Percentiles rank a stretch among this genome's conserved stretches.
These are phyloP conservation scores for silkworm (Bombyx mori) DNA, from an alignment of 1,140 invertebrate genomes.

Conservation along the genomic window ASM3026992v2 NC_085117.1:16398501-16399000, in stretches of 20 bases:
- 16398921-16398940: too few species aligned
- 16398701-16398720: slow-evolving; percentile 38
- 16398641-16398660: slow-evolving; percentile 65
- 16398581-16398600: too few species aligned
- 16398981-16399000: too few species aligned
- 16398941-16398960: too few species aligned
- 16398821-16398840: slow-evolving; percentile 16
- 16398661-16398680: slow-evolving; percentile 60
- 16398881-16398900: too few species aligned
- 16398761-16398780: background rate
- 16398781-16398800: slow-evolving; percentile 3
- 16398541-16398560: too few species aligned
- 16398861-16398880: background rate
- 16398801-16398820: slow-evolving; percentile 27
- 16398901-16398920: too few species aligned
- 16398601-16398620: too few species aligned
- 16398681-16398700: slow-evolving; percentile 29
- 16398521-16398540: too few species aligned
- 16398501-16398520: too few species aligned
- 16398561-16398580: too few species aligned
- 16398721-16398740: slow-evolving; percentile 27
- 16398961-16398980: too few species aligned
- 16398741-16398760: slow-evolving; percentile 5
- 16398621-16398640: slow-evolving; percentile 31
- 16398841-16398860: background rate